These are phyloP conservation scores for Barypeithes pellucidus DNA, from an alignment of 2,888 invertebrate genomes.

Conservation along the genomic window DNA sequence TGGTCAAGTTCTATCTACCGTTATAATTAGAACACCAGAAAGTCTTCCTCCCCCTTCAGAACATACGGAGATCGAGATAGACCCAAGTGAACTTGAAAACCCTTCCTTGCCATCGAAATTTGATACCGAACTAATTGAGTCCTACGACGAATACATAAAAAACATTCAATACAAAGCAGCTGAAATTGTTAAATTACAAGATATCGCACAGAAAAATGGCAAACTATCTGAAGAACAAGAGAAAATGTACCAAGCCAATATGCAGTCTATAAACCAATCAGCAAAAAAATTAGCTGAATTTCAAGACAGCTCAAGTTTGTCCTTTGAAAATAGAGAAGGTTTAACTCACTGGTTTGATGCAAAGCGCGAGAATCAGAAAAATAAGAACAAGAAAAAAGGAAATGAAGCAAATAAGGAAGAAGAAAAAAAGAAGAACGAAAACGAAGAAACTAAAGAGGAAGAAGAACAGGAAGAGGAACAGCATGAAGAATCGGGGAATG, in stretches of 20 bases:
- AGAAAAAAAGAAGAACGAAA: slow-evolving; percentile 59
- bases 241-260: slow-evolving; percentile 73
- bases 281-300: slow-evolving; percentile 65
- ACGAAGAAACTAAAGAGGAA: slow-evolving; percentile 55
- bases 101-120: slow-evolving; percentile 65
- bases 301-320: slow-evolving; percentile 61
- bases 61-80: slow-evolving; percentile 55
- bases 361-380: slow-evolving; percentile 56
- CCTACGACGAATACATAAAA: slow-evolving; percentile 72
- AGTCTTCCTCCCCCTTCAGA: slow-evolving; percentile 54
- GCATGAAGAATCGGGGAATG: slow-evolving; percentile 66
- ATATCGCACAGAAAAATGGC: slow-evolving; percentile 76
- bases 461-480: slow-evolving; percentile 60
- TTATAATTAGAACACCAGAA: slow-evolving; percentile 68
- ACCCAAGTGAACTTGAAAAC: slow-evolving; percentile 63
- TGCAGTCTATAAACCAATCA: slow-evolving; percentile 69
- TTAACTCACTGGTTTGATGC: slow-evolving; percentile 66
- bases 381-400: slow-evolving; percentile 60
- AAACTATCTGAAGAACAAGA: slow-evolving; percentile 74
- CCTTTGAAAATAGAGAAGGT: slow-evolving; percentile 63
- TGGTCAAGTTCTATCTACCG: slow-evolving; percentile 68
- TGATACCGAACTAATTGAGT: slow-evolving; percentile 65
- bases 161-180: slow-evolving; percentile 75
- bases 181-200: slow-evolving; percentile 76
- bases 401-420: slow-evolving; percentile 57